Evolutionary conservation across 2,113 vertebrate genomes (phyloP).

Genomic region (Eptesicus fuscus): DNA sequence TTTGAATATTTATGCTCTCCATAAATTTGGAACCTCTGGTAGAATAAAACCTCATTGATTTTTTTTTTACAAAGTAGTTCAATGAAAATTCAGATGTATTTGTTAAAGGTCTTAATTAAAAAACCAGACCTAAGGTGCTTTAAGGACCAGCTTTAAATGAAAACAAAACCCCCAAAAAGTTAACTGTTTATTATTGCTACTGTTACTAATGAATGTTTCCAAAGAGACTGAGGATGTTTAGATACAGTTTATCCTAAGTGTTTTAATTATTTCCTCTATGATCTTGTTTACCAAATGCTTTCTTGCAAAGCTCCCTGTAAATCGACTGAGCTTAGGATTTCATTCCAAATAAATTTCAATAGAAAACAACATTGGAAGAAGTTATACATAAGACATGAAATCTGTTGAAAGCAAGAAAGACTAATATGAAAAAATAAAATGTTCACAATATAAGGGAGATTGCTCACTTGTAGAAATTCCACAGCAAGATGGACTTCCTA

Average conservation of each 20-base stretch:
- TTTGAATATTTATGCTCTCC: conserved; percentile 24
- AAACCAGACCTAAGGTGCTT: not conserved
- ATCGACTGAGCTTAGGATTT: not conserved
- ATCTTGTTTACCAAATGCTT: conserved; percentile 32
- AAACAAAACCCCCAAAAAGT: not conserved
- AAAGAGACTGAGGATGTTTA: not conserved
- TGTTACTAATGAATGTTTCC: not conserved
- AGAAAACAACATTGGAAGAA: not conserved
- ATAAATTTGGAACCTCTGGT: not conserved
- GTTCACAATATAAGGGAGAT: not conserved
- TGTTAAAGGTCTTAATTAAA: conserved; percentile 32
- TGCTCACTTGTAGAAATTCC: not conserved
- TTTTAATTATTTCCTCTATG: conserved; percentile 5
- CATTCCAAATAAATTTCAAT: conserved; percentile 14
- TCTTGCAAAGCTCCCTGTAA: conserved; percentile 17
- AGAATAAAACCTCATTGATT: conserved; percentile 9
- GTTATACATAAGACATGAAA: not conserved
- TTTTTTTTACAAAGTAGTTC: not conserved
- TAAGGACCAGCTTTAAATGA: not conserved
- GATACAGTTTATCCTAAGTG: not conserved
- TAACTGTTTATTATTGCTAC: not conserved
- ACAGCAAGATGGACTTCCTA: not conserved
- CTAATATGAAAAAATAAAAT: not conserved
- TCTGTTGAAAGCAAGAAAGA: not conserved
- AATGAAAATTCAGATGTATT: conserved; percentile 13